Evolutionary conservation across 2,888 invertebrate genomes (phyloP).

Genomic region (Drosophila multiciliata): DNA sequence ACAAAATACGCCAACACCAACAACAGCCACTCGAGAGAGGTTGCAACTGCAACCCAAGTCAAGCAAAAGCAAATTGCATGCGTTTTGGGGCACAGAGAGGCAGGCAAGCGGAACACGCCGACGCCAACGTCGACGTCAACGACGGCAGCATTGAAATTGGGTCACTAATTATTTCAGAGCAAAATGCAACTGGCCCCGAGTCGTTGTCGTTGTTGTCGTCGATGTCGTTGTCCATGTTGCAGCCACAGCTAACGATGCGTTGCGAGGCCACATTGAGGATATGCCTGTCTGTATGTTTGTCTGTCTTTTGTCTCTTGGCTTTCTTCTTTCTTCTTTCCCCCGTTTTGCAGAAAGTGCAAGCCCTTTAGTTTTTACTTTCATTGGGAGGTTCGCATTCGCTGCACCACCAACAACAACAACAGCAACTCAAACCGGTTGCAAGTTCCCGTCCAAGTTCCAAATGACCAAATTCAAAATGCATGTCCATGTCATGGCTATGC

Average conservation of each 20-base stretch:
- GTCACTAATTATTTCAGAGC: constrained; percentile 82
- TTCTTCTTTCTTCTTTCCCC: constrained; percentile 31
- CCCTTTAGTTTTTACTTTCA: constrained; percentile 85
- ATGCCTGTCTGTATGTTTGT: constrained; percentile 24
- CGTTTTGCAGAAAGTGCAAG: constrained; percentile 83
- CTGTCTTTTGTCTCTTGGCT: constrained; percentile 17
- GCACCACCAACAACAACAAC: background rate
- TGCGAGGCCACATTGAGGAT: constrained; percentile 62
- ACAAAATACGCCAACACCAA: constrained; percentile 74
- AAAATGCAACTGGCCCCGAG: constrained; percentile 74
- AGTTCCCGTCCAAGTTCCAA: constrained; percentile 38
- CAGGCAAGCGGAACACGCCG: constrained; percentile 73
- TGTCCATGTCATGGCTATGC: constrained; percentile 46
- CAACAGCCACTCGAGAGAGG: constrained; percentile 35
- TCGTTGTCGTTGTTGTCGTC: constrained; percentile 17
- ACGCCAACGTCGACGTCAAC: constrained; percentile 30
- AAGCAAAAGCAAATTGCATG: constrained; percentile 76
- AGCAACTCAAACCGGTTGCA: constrained; percentile 48
- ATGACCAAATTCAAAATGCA: constrained; percentile 48
- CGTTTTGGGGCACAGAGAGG: constrained; percentile 53
- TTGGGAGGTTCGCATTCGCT: constrained; percentile 55
- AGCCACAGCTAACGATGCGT: constrained; percentile 73
- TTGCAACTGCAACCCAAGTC: constrained; percentile 59
- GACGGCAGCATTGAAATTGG: constrained; percentile 70
- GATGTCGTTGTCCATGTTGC: constrained; percentile 22